Percentiles rank a stretch among this genome's conserved stretches.
phyloP scores from a whole-genome alignment of 1,140 invertebrate genomes.

The Papilio aristodemus region DNA sequence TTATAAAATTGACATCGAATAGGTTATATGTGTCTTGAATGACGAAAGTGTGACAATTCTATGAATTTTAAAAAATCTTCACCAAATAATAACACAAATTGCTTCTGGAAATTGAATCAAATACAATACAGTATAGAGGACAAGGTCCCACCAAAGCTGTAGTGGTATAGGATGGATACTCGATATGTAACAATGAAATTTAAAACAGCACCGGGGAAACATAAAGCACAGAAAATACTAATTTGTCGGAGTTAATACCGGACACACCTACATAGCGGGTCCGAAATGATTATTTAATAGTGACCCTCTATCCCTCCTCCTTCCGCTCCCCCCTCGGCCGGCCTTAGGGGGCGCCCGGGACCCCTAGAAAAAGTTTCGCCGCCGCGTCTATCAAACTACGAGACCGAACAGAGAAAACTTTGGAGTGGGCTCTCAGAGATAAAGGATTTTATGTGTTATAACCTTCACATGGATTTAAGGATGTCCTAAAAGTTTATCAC shows the following conservation, averaged over 20 bases:
- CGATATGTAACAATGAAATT: constrained; percentile 28
- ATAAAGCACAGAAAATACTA: constrained; percentile 58
- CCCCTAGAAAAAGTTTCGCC: constrained; percentile 72
- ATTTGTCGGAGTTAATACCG: constrained; percentile 64
- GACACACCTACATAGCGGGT: constrained; percentile 58
- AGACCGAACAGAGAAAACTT: constrained; percentile 45
- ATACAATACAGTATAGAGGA: constrained; percentile 8
- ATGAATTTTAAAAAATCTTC: too few relatives aligned
- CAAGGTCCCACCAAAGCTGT: too few relatives aligned
- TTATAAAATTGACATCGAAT: too few relatives aligned
- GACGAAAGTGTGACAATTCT: too few relatives aligned
- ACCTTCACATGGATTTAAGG: constrained; percentile 21
- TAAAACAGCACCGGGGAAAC: constrained; percentile 47
- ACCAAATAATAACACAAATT: too few relatives aligned
- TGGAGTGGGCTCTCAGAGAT: constrained; percentile 38
- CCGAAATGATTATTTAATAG: constrained; percentile 79
- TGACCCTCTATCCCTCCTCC: constrained; percentile 48
- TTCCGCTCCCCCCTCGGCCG: constrained; percentile 33
- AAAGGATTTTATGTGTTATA: constrained; percentile 33
- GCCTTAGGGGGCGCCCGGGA: constrained; percentile 42
- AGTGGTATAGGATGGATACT: background rate
- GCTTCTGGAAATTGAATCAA: background rate
- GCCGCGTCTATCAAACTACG: constrained; percentile 70
- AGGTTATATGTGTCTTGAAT: too few relatives aligned
- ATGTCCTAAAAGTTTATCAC: constrained; percentile 27